Conservation (phyloP, 2,113 vertebrate species). For the Ancistrus triradiatus region DNA sequence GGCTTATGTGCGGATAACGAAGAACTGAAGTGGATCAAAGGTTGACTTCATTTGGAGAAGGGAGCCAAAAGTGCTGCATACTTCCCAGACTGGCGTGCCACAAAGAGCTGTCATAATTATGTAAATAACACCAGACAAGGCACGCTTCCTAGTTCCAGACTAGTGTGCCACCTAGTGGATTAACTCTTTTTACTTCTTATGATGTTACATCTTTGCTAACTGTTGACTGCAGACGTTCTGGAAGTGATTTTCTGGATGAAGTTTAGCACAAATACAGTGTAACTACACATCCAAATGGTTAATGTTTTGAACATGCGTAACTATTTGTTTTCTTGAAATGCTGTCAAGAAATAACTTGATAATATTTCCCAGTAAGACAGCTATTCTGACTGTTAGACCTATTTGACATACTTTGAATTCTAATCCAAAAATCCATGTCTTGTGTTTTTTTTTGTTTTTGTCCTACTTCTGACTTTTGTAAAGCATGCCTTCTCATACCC, state of each 20-base stretch:
- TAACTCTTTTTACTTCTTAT: constrained; percentile 19
- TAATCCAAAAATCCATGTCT: no score
- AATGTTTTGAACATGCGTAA: no score
- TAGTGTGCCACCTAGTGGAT: constrained; percentile 50
- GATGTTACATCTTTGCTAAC: constrained; percentile 19
- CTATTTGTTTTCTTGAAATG: no score
- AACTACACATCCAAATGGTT: no score
- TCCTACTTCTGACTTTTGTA: constrained; percentile 12
- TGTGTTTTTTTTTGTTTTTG: constrained; percentile 25
- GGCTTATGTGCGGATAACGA: constrained; percentile 58
- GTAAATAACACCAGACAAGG: constrained; percentile 36
- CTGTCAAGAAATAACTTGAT: no score
- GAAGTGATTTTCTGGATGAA: no score
- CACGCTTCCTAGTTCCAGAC: constrained; percentile 6
- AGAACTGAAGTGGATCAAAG: constrained; percentile 57
- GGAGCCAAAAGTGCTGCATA: constrained; percentile 40
- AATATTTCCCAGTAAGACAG: no score
- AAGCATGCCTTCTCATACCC: constrained; percentile 14
- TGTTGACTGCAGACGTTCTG: constrained; percentile 6
- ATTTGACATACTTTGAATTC: no score
- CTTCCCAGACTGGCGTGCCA: constrained; percentile 25
- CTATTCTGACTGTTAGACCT: no score
- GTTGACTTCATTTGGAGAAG: constrained; percentile 54
- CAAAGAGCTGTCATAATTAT: constrained; percentile 31
- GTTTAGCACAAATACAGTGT: no score